Evolutionary conservation across 2,888 invertebrate genomes (phyloP).

Genomic region (Thysanoteuthis rhombus): DNA sequence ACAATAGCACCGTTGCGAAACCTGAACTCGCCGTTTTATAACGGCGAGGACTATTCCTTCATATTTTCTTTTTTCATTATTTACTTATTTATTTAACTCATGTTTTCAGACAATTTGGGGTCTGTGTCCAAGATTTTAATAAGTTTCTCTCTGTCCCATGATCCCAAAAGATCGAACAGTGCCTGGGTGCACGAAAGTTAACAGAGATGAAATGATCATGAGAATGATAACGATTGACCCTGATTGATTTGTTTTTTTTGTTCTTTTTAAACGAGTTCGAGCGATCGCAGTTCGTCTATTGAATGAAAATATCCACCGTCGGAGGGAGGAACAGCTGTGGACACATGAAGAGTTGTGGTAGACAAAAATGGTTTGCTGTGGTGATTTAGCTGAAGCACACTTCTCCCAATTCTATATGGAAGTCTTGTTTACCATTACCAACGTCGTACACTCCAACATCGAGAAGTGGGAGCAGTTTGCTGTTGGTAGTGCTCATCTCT

Average conservation of each 20-base stretch:
- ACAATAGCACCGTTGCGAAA: slow-evolving; percentile 31
- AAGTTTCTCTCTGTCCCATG: slow-evolving; percentile 12
- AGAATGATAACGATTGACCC: slow-evolving; percentile 12
- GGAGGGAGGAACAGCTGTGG: not conserved
- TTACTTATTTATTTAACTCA: not conserved
- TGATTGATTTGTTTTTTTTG: not conserved
- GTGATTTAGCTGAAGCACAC: slow-evolving; percentile 77
- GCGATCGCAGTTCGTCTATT: not conserved
- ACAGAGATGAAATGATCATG: not conserved
- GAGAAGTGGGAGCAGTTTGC: slow-evolving; percentile 81
- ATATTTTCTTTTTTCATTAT: not conserved
- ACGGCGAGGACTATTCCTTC: not conserved
- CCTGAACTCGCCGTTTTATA: not conserved
- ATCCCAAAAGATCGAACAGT: not conserved
- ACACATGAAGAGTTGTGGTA: slow-evolving; percentile 12
- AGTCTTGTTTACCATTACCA: slow-evolving; percentile 79
- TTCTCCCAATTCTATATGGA: slow-evolving; percentile 84
- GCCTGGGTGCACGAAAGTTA: not conserved
- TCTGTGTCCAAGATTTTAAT: slow-evolving; percentile 12
- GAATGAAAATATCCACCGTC: not conserved
- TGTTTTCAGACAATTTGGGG: not conserved
- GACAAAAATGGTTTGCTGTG: not conserved
- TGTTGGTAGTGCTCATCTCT: slow-evolving; percentile 77
- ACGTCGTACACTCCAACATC: slow-evolving; percentile 85
- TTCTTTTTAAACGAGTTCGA: not conserved